phyloP scores from a whole-genome alignment of 2,888 invertebrate species.

The Chymomyza amoena region DNA sequence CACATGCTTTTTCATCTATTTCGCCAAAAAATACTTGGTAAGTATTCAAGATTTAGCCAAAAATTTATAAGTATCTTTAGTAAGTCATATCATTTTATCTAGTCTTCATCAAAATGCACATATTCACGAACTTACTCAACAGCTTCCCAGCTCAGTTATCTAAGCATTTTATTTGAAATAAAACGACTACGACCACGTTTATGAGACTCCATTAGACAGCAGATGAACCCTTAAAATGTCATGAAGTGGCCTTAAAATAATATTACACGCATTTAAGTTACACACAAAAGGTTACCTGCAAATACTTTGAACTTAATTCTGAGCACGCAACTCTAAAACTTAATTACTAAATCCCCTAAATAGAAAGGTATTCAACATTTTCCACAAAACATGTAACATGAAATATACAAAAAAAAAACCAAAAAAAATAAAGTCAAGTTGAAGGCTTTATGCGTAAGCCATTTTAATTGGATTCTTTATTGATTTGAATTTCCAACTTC shows the following conservation, averaged over 20 bases:
- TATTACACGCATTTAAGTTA: not conserved
- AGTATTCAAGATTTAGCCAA: too few relatives aligned
- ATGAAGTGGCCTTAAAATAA: not conserved
- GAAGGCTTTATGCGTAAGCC: not conserved
- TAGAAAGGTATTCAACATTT: not conserved
- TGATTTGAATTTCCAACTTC: not conserved
- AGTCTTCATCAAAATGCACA: too few relatives aligned
- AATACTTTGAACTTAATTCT: not conserved
- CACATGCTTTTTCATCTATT: too few relatives aligned
- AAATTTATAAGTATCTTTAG: too few relatives aligned
- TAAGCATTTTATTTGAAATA: not conserved
- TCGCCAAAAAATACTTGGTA: too few relatives aligned
- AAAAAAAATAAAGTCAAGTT: not conserved
- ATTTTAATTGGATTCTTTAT: slow-evolving; percentile 1
- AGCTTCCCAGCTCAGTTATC: too few relatives aligned
- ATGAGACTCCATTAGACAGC: not conserved
- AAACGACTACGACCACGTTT: not conserved
- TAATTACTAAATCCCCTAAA: not conserved
- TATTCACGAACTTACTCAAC: too few relatives aligned
- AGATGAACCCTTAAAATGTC: not conserved
- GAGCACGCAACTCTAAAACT: not conserved
- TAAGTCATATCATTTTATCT: too few relatives aligned
- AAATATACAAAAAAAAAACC: too few relatives aligned
- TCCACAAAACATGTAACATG: not conserved
- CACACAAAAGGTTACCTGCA: not conserved